Evolutionary conservation across 2,113 vertebrate genomes (phyloP).

Genomic region (Paralichthys olivaceus): DNA sequence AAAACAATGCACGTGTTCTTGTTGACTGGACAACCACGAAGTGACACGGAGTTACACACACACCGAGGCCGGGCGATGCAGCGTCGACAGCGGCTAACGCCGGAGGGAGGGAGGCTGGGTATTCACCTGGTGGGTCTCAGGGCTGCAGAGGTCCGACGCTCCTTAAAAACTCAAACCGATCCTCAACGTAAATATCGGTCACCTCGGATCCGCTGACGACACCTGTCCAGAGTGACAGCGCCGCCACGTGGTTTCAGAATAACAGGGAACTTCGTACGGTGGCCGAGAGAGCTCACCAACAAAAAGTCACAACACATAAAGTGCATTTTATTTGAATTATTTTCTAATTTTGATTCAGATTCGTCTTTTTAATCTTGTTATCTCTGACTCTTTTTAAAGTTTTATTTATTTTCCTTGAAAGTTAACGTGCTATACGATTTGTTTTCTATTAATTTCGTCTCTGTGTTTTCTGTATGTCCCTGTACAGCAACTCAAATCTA

Average conservation of each 20-base stretch:
- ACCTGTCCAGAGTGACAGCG: neutral
- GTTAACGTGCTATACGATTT: too few species aligned
- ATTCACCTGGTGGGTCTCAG: conserved; percentile 53
- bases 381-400: too few species aligned
- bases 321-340: too few species aligned
- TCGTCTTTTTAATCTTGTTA: too few species aligned
- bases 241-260: neutral
- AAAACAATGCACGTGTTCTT: conserved; percentile 63
- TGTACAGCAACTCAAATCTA: too few species aligned
- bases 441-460: too few species aligned
- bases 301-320: too few species aligned
- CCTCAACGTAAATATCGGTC: neutral
- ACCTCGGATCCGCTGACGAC: neutral
- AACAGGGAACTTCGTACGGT: neutral
- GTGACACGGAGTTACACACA: conserved; percentile 61
- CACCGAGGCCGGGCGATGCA: neutral
- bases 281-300: too few species aligned
- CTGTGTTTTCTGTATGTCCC: too few species aligned
- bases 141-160: conserved; percentile 17
- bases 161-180: neutral
- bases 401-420: too few species aligned
- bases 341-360: too few species aligned
- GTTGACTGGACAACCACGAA: conserved; percentile 67
- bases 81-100: neutral
- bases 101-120: neutral